phyloP scores from a whole-genome alignment of 2,888 invertebrate species.

The Abscondita cerata region DNA sequence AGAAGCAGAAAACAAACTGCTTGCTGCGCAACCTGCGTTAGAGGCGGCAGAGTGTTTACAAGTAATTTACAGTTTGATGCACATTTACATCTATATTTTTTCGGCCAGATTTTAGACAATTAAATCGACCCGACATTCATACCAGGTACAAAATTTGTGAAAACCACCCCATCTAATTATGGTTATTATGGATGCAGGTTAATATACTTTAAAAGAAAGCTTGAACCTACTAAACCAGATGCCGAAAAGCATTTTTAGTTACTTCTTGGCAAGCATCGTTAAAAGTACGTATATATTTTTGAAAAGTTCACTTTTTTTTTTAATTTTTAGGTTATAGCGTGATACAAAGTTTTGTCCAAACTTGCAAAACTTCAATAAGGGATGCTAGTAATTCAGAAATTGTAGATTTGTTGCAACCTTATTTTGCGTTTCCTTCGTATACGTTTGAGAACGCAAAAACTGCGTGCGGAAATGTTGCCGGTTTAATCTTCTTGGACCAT shows the following conservation, averaged over 20 bases:
- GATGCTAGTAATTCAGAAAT: too few relatives aligned
- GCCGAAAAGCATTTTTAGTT: slow-evolving; percentile 73
- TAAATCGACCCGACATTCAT: slow-evolving; percentile 83
- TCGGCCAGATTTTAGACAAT: slow-evolving; percentile 72
- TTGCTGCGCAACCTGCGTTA: slow-evolving; percentile 84
- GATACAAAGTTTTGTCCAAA: too few relatives aligned
- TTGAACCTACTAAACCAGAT: slow-evolving; percentile 77
- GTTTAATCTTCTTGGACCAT: slow-evolving; percentile 95
- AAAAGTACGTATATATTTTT: too few relatives aligned
- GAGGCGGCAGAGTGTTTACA: slow-evolving; percentile 83
- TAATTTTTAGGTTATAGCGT: too few relatives aligned
- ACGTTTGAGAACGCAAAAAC: slow-evolving; percentile 95
- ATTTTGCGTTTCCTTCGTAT: slow-evolving; percentile 96
- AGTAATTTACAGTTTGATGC: slow-evolving; percentile 57
- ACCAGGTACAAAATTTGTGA: slow-evolving; percentile 87
- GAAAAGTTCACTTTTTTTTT: too few relatives aligned
- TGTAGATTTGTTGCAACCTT: slow-evolving; percentile 90
- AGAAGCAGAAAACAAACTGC: slow-evolving; percentile 79
- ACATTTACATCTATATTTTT: neutral
- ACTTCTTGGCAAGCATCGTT: slow-evolving; percentile 87
- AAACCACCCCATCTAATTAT: slow-evolving; percentile 91
- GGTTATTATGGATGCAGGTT: slow-evolving; percentile 87
- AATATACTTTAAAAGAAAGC: slow-evolving; percentile 77
- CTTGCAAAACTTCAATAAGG: too few relatives aligned
- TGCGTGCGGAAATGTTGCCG: slow-evolving; percentile 97